Conservation (phyloP, 2,113 vertebrate genomes). For the Scalopus aquaticus region DNA sequence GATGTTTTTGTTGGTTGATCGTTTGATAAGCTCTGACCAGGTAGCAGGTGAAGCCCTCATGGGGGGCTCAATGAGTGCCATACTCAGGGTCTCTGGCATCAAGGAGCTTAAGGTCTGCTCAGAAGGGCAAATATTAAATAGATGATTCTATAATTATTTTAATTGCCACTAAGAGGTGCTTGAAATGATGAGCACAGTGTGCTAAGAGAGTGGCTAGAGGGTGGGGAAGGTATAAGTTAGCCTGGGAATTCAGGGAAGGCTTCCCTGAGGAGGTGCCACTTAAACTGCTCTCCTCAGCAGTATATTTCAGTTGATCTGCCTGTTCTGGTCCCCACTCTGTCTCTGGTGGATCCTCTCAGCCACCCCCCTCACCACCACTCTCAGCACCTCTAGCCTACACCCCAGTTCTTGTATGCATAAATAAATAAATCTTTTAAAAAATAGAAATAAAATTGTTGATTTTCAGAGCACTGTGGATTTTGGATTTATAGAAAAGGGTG, state of each 20-base stretch:
- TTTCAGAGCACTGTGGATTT: constrained; percentile 11
- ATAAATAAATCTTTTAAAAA: too few species aligned
- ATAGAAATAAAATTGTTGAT: background rate
- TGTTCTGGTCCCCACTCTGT: background rate
- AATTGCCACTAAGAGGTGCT: background rate
- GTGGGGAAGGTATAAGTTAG: background rate
- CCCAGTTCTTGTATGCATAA: too few species aligned
- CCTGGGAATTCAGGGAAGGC: background rate
- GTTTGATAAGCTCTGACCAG: background rate
- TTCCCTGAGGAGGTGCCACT: background rate
- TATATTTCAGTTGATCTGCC: too few species aligned
- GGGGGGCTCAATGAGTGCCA: background rate
- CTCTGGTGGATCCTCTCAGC: background rate
- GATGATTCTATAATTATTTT: background rate
- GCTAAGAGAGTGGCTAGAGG: background rate
- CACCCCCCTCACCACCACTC: too few species aligned
- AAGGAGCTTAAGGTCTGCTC: background rate
- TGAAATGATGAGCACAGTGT: background rate
- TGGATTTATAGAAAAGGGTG: background rate
- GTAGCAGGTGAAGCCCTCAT: background rate
- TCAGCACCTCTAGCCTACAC: too few species aligned
- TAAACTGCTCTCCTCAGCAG: background rate
- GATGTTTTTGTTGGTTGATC: background rate
- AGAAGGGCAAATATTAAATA: background rate
- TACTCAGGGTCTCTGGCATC: background rate